Base-by-base conservation (phyloP, 2,797 vertebrate species). In the Threskiornis aethiopicus region DNA sequence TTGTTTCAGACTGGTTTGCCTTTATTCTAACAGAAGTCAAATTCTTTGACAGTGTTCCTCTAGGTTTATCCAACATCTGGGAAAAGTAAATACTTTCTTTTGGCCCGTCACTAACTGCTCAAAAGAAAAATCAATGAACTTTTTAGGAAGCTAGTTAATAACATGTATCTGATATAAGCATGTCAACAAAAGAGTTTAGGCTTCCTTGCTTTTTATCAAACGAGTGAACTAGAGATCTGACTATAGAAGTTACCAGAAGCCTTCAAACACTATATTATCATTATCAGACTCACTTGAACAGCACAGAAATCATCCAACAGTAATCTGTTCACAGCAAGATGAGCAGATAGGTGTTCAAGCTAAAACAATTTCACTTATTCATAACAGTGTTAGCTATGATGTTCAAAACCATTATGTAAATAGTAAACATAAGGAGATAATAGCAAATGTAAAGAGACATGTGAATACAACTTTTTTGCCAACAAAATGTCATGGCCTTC, bases 301-400 rank as follows among this genome's bases (percentile, higher is more conserved):
- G 41, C 39, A 58, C 47, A 78, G 70, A 75, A 96, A 49, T 81
- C 65, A 78, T 12, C 28, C 49, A 77, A 9, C 37, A 79, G 25
- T 75, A 83, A 83, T 87, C 31, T 55, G 3, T 52, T 93, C 31
- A 88, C 51, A 73, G 47, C n/a, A 85, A 83, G 57, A 95, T 83
- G 75, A 51, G 28, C 72, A 89, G 29, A 89, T 22, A 75, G 37
- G 90, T 75, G 80, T 42, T 89, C 64, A 66, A 57, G 37, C 58
- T 95, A 70, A 96, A 96, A 51, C 84, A 87, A 87, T 89, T 96
- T 91, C 67, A 91, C 47, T 83, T 79, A 28, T 24, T 76, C 0
- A 0, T 61, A 69, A 57, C 37, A 78, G 13, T n/a, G 24, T 80
- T 76, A 73, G 65, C 44, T 85, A 4, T 78, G 81, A 64, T 42